Base-by-base conservation (phyloP, 1,140 invertebrate genomes). In the Pachypsylla venusta region DNA sequence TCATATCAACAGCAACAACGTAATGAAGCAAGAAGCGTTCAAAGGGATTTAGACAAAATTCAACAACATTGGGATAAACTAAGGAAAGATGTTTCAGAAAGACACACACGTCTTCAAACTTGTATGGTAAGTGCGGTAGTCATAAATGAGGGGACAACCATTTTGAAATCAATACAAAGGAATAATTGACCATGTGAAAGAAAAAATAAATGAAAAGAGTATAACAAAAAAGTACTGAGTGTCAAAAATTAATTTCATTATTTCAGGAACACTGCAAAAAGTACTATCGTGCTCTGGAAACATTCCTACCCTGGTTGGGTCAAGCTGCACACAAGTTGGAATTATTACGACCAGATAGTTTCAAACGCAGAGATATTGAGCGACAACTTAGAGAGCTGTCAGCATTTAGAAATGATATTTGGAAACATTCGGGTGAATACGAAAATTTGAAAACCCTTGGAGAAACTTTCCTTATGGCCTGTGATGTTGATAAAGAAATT, bases 361-460 rank as follows among this genome's bases (percentile, higher is more conserved):
- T 93, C 70, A 87, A 89, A 61, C 84, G 86, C 64, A 82, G 86
- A 54, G 87, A 90, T 62, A 81, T 95, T 25, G 89, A 93, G 64
- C 86, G 85, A 64, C 91, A 93, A 69, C 71, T 96, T 0, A 85
- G 89, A 60, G 93, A 97, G 67, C 74, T 95, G 25, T 88, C 92
- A 64, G 79, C 82, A 27, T 87, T 96, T 72, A 82, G 91, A 64
- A 94, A 92, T 69, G 93, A 96, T 66, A 81, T 95, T 0, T 89
- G 89, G 81, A 89, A 92, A 67, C 85, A 86, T 62, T 88, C 88
- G 53, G 90, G 89, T 10, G 93, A 96, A 71, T 94, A 87, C 68
- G 92, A 96, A 65, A 89, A 89, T 68, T 85, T 85, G 60, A 84
- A 82, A 68, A 85, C 81, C 0, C 74, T 85, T 1, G 92, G 91